A percentile compares a stretch with the other conserved stretches of the same genome.
These are phyloP conservation scores for Apis dorsata DNA, from an alignment of 1,140 invertebrate genomes.

Conservation along the genomic window DNA sequence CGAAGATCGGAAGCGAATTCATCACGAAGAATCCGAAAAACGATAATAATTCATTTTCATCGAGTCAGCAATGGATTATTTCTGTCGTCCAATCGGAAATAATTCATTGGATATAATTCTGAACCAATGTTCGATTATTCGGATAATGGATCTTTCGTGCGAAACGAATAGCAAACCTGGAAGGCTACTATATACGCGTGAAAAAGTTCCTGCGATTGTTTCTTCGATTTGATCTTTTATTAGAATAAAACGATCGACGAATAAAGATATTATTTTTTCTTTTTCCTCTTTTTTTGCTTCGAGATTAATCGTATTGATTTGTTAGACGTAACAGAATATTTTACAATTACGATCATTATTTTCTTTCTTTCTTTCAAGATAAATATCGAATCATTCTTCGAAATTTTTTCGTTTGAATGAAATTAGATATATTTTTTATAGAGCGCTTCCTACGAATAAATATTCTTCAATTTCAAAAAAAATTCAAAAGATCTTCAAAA, in stretches of 20 bases:
- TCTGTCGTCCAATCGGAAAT: conserved; percentile 32
- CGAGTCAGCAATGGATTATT: conserved; percentile 45
- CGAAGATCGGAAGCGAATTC: background rate
- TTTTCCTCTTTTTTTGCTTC: background rate
- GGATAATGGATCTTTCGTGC: conserved; percentile 16
- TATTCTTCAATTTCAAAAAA: background rate
- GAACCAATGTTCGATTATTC: background rate
- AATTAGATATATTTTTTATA: background rate
- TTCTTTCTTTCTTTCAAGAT: too few species aligned
- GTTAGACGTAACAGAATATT: background rate
- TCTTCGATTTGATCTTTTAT: background rate
- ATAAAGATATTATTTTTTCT: background rate
- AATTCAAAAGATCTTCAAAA: background rate
- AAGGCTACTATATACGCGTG: background rate
- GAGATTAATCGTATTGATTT: background rate
- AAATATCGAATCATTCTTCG: background rate
- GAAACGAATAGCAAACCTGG: conserved; percentile 1
- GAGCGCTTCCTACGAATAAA: background rate
- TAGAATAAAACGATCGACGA: background rate
- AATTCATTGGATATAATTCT: conserved; percentile 49
- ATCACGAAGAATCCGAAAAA: background rate
- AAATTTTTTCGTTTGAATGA: background rate
- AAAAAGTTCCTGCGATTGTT: background rate
- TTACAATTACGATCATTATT: background rate
- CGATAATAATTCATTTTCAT: conserved; percentile 27